Percentiles rank a stretch among this genome's conserved stretches.
Conservation (phyloP, 2,113 vertebrate genomes). For the Calidris pygmaea region DNA sequence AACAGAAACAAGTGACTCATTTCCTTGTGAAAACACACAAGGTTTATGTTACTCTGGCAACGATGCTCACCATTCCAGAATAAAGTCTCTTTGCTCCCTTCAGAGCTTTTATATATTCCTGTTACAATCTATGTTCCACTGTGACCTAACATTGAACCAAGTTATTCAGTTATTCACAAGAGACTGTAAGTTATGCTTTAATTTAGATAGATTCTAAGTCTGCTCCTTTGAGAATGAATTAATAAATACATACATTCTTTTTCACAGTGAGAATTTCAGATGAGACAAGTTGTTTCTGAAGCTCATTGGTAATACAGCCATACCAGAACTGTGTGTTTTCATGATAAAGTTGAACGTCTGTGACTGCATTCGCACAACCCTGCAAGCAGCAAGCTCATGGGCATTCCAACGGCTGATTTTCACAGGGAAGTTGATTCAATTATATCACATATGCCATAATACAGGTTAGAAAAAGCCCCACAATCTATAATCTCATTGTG, state of each 20-base stretch:
- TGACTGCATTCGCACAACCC: neutral
- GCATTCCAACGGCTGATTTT: constrained; percentile 26
- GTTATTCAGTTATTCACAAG: constrained; percentile 69
- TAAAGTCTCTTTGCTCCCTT: constrained; percentile 68
- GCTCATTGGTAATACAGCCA: neutral
- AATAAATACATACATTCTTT: neutral
- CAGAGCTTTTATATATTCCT: constrained; percentile 74
- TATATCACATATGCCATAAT: constrained; percentile 1
- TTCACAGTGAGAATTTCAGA: neutral
- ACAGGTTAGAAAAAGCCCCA: neutral
- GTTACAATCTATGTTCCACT: constrained; percentile 68
- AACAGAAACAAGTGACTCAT: constrained; percentile 86
- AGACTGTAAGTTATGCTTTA: constrained; percentile 56
- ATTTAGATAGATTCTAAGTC: constrained; percentile 43
- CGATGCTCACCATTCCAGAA: constrained; percentile 75
- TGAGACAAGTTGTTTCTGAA: constrained; percentile 45
- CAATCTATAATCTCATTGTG: constrained; percentile 21
- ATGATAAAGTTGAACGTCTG: neutral
- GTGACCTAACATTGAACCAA: constrained; percentile 80
- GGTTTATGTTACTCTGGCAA: constrained; percentile 83
- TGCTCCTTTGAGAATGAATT: constrained; percentile 38
- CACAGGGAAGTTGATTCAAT: constrained; percentile 23
- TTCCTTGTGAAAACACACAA: constrained; percentile 84
- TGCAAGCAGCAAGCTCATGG: neutral
- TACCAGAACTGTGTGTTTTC: neutral